phyloP scores from a whole-genome alignment of 1,140 invertebrate species.

The Lamellibrachia luymesi region DNA sequence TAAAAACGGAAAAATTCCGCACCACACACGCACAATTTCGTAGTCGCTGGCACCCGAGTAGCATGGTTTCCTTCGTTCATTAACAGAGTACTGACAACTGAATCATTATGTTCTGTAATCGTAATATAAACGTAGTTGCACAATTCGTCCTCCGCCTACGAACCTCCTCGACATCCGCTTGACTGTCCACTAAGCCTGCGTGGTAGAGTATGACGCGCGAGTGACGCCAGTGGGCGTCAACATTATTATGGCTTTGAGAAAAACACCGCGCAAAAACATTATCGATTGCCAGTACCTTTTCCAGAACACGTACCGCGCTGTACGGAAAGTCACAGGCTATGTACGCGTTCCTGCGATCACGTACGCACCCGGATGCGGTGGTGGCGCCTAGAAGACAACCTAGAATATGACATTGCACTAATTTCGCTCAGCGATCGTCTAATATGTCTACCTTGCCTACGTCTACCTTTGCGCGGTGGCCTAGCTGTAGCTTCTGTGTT shows the following conservation, averaged over 20 bases:
- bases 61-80: background rate
- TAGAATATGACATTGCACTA: background rate
- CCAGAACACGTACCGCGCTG: background rate
- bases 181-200: background rate
- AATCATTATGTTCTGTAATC: background rate
- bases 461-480: background rate
- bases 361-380: background rate
- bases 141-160: background rate
- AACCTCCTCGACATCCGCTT: background rate
- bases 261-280: background rate
- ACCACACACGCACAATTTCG: background rate
- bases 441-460: background rate
- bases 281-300: background rate
- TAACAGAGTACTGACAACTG: background rate
- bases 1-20: background rate
- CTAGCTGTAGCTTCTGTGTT: background rate
- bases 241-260: conserved; percentile 5
- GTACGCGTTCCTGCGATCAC: background rate
- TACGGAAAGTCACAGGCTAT: background rate
- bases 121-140: background rate
- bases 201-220: background rate
- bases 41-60: background rate
- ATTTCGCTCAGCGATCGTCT: background rate
- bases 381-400: no score
- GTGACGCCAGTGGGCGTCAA: background rate